phyloP scores from a whole-genome alignment of 64 coral and sea anemone genomes.

The Catalaphyllia jardinei region DNA sequence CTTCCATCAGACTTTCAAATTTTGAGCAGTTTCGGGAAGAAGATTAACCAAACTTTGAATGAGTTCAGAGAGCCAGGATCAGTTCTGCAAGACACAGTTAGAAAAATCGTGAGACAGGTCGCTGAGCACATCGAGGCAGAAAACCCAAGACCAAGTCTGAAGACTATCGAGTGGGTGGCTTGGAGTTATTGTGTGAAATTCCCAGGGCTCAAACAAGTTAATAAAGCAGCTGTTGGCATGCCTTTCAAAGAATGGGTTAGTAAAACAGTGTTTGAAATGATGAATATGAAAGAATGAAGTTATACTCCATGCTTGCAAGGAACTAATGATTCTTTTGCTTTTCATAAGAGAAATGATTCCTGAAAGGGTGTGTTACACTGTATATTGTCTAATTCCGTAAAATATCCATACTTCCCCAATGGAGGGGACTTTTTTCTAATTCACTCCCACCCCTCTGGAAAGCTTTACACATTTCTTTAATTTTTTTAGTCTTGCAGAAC shows the following conservation, averaged over 20 bases:
- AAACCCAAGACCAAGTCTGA: slow-evolving; percentile 19
- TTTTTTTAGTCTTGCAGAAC: neutral
- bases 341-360: neutral
- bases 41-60: slow-evolving; percentile 31
- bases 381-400: neutral
- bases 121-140: slow-evolving; percentile 4
- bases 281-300: neutral
- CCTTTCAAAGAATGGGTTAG: neutral
- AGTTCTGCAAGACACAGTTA: neutral
- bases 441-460: too few relatives aligned
- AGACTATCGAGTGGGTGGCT: slow-evolving; percentile 42
- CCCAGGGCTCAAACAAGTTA: slow-evolving; percentile 15
- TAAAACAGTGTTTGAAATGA: neutral
- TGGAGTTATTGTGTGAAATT: slow-evolving; percentile 20
- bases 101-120: slow-evolving; percentile 25
- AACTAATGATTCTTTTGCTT: neutral
- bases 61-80: slow-evolving; percentile 25
- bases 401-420: too few relatives aligned
- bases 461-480: too few relatives aligned
- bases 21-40: slow-evolving; percentile 19
- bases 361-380: too few relatives aligned
- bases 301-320: neutral
- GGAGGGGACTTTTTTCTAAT: too few relatives aligned
- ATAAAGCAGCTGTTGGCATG: neutral
- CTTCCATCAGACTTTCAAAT: slow-evolving; percentile 29